These are phyloP conservation scores for Neostethus bicornis DNA, from an alignment of 2,797 vertebrate genomes.

Conservation along the genomic window DNA sequence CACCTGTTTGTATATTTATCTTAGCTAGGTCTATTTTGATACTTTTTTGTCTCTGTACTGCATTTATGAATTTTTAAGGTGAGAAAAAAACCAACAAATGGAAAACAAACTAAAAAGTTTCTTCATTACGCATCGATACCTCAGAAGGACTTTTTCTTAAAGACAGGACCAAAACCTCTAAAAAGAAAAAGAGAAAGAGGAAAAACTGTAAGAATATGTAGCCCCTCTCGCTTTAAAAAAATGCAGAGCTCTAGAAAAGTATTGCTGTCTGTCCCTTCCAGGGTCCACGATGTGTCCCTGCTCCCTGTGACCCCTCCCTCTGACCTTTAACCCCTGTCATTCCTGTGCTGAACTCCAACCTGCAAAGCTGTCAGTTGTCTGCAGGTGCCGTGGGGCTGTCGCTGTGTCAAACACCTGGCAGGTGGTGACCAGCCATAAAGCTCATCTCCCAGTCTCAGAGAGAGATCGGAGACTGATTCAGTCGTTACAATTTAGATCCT, in stretches of 20 bases:
- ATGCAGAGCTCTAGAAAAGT: constrained; percentile 73
- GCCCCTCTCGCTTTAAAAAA: constrained; percentile 81
- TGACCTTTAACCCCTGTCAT: constrained; percentile 72
- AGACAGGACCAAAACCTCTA: constrained; percentile 87
- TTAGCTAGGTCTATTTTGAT: constrained; percentile 91
- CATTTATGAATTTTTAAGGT: constrained; percentile 89
- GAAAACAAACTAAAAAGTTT: constrained; percentile 81
- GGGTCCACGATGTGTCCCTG: constrained; percentile 80
- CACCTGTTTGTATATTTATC: constrained; percentile 91
- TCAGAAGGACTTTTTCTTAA: constrained; percentile 86
- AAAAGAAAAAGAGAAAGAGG: constrained; percentile 73
- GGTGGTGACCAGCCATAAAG: constrained; percentile 53
- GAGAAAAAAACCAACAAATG: constrained; percentile 76
- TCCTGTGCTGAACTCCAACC: constrained; percentile 77
- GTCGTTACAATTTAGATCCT: constrained; percentile 65
- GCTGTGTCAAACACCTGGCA: constrained; percentile 51
- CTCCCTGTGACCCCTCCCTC: constrained; percentile 73
- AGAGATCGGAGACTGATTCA: constrained; percentile 59
- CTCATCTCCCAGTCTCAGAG: constrained; percentile 51
- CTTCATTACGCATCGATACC: constrained; percentile 85
- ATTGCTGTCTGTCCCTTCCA: constrained; percentile 78
- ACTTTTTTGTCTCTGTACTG: constrained; percentile 89
- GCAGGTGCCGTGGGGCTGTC: constrained; percentile 53
- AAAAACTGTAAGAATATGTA: constrained; percentile 77
- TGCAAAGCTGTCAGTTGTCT: constrained; percentile 77